Base-by-base conservation (phyloP, 2,888 invertebrate genomes). In the Celastrina argiolus region DNA sequence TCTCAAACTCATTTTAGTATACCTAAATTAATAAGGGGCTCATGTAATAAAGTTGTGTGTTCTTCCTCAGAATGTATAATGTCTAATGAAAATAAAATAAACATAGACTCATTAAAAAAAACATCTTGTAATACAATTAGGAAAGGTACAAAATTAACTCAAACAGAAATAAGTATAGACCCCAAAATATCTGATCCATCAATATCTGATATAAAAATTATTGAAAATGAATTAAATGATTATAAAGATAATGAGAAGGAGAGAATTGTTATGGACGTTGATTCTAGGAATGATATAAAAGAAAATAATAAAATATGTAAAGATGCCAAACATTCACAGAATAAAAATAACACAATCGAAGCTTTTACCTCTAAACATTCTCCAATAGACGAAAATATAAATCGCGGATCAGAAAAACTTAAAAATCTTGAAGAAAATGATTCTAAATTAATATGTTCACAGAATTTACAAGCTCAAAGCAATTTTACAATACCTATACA, bases 131-230 rank as follows among this genome's bases (percentile, higher is more conserved):
- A 45, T 41, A 51, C 73, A 66, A n/a, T n/a, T n/a, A 69, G 75
- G 67, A 87, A 87, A 75, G 80, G 81, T 31, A 84, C 85, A 26
- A 81, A 85, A 73, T 84, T 80, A 42, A 76, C 85, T 26, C 91
- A 91, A 76, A 91, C 91, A 28, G 88, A 89, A 75, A 87, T 91
- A 31, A 88, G 86, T 71, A 86, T 91, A 42, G 75, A 89, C 70
- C 90, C 91, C 4, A 83, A 78, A 74, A 83, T 88, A 70, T 78
- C 87, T 3, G 87, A 90, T 69, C 88, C 90, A 0, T 78, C 81
- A 18, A 73, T 88, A 66, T 79, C 84, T 59, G 88, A 90, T 74
- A 82, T 91, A 28, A 81, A 79, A 61, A 81, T 88, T 61, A 70
- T 90, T 0, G 77, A 71, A 69, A 79, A 82, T 34, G 67, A 71